Conservation (phyloP, 2,888 invertebrate species). For the Brachypalpus laphriformis region DNA sequence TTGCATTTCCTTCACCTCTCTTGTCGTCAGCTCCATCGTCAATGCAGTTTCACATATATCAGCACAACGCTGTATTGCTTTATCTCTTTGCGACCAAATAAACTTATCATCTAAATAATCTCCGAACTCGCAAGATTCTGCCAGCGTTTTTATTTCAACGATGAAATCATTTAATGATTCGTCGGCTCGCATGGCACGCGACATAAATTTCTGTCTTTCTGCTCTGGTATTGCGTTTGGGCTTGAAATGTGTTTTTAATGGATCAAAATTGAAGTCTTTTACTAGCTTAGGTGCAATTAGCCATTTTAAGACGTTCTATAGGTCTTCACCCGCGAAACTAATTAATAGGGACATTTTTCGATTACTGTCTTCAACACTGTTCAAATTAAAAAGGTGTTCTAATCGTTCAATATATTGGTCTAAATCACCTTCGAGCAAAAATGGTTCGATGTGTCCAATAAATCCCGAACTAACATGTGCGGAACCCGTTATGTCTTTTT, state of each 20-base stretch:
- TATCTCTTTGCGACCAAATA: conserved; percentile 19
- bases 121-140: conserved; percentile 22
- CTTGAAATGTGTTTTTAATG: conserved; percentile 23
- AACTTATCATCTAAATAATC: conserved; percentile 39
- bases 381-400: conserved; percentile 18
- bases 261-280: conserved; percentile 13
- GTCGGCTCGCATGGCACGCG: background rate
- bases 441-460: conserved; percentile 13
- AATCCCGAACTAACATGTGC: background rate
- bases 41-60: conserved; percentile 28
- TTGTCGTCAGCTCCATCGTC: conserved; percentile 23
- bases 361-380: background rate
- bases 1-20: conserved; percentile 14
- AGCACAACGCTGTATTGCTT: conserved; percentile 3
- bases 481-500: background rate
- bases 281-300: conserved; percentile 29
- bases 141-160: conserved; percentile 16
- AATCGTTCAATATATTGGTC: conserved; percentile 25
- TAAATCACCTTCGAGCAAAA: conserved; percentile 23
- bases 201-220: conserved; percentile 30
- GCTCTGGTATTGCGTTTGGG: conserved; percentile 23
- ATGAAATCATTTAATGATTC: conserved; percentile 37
- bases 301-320: conserved; percentile 36
- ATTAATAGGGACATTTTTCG: conserved; percentile 12
- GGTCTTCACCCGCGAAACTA: conserved; percentile 15